Percentiles rank a stretch among this genome's conserved stretches.
These are phyloP conservation scores for Lamellibrachia satsuma DNA, from an alignment of 2,888 invertebrate genomes.

Conservation along the genomic window DNA sequence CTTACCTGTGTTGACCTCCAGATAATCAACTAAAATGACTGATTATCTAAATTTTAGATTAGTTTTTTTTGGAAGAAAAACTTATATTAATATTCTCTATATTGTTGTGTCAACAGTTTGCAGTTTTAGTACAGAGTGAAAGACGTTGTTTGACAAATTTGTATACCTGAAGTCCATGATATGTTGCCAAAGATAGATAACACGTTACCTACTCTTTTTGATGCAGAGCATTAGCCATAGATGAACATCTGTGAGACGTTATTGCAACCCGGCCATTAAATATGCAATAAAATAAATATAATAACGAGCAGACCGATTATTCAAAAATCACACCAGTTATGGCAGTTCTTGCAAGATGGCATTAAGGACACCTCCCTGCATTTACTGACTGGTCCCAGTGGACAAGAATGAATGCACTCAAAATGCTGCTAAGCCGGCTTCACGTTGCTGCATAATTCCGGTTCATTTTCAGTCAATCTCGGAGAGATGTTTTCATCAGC, in stretches of 20 bases:
- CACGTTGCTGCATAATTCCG: constrained; percentile 12
- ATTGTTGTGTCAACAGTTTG: neutral
- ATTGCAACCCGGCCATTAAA: neutral
- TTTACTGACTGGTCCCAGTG: neutral
- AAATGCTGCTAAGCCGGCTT: neutral
- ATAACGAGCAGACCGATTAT: neutral
- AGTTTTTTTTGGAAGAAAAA: too few relatives aligned
- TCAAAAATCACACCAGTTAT: neutral
- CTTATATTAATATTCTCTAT: neutral
- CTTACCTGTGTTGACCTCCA: neutral
- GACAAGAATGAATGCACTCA: neutral
- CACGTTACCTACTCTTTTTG: neutral
- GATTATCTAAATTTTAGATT: neutral
- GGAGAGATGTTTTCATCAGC: constrained; percentile 13
- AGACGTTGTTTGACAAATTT: neutral
- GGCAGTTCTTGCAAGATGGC: neutral
- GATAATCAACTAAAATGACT: neutral
- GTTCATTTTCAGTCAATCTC: constrained; percentile 17
- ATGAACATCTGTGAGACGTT: neutral
- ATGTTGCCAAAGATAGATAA: neutral
- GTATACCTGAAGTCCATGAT: neutral
- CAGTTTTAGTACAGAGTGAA: neutral
- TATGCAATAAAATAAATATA: neutral
- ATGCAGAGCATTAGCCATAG: neutral
- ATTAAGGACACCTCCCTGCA: neutral